phyloP scores from a whole-genome alignment of 2,888 invertebrate genomes.

The Heliconius erato region DNA sequence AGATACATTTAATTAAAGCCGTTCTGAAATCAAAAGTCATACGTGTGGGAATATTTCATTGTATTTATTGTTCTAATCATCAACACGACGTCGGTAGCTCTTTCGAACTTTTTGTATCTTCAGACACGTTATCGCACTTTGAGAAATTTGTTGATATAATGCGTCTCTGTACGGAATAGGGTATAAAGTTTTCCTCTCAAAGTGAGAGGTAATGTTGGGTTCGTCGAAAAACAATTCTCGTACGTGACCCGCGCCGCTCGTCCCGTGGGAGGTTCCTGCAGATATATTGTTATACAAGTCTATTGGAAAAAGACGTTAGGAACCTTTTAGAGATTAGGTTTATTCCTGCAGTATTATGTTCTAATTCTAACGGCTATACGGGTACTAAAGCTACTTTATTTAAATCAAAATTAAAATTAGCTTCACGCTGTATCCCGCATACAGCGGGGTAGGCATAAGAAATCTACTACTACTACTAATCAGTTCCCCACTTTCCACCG shows the following conservation, averaged over 20 bases:
- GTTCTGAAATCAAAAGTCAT: not conserved
- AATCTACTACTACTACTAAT: too few species aligned
- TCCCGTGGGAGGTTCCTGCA: conserved; percentile 61
- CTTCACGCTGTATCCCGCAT: too few species aligned
- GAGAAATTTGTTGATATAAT: conserved; percentile 45
- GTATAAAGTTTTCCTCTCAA: conserved; percentile 46
- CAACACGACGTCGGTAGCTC: conserved; percentile 1
- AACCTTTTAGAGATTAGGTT: conserved; percentile 63
- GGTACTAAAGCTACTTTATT: not conserved
- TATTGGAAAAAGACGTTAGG: conserved; percentile 50
- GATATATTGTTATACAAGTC: conserved; percentile 70
- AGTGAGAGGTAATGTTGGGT: conserved; percentile 68
- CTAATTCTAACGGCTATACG: not conserved
- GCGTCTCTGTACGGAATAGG: conserved; percentile 45
- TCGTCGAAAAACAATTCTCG: conserved; percentile 75
- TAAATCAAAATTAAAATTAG: too few species aligned
- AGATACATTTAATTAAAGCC: not conserved
- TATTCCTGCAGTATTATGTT: conserved; percentile 66
- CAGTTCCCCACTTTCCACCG: too few species aligned
- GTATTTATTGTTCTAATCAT: conserved; percentile 23
- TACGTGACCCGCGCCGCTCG: conserved; percentile 65
- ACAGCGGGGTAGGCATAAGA: too few species aligned
- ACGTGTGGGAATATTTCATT: not conserved
- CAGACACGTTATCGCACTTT: conserved; percentile 40
- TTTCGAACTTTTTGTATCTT: conserved; percentile 21